Base-by-base conservation (phyloP, 2,888 invertebrate genomes). In the Chloromyia formosa region DNA sequence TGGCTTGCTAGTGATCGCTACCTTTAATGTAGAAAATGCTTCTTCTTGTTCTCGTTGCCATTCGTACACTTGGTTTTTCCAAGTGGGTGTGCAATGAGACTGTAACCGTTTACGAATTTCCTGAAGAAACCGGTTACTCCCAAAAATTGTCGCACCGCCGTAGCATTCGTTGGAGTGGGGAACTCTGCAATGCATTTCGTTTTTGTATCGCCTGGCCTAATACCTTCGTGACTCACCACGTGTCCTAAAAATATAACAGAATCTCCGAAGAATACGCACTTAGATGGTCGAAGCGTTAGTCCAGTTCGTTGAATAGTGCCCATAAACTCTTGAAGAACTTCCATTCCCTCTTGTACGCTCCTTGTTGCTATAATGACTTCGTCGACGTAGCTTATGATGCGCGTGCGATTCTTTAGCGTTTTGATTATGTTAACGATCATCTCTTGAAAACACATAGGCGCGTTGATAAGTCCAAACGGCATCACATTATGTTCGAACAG, bases 381-480 rank as follows among this genome's bases (percentile, higher is more conserved):
- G 18, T 77, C 79, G 75, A 81, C 78, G 68, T 81, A 5, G 80
- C 45, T 0, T 77, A 77, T 56, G 45, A n/a, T 12, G 7, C 40
- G n/a, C 18, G 9, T 40, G n/a, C n/a, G n/a, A n/a, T n/a, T n/a
- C n/a, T n/a, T n/a, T 54, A 42, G 12, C 23, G 78, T 75, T 23
- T 76, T 75, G 10, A 72, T 66, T 1, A 82, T 69, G 1, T 35
- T 35, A 35, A 4, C 27, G 3, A 84, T 82, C 73, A 82, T 78
- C 40, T 81, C 76, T 68, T 84, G 83, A 74, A 83, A 85, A 0
- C 81, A 80, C 0, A 81, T 78, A 3, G 83, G 83, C 0, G 85
- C 82, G 75, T 84, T 84, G 0, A 77, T 77, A 0, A 85, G 78
- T 1, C 83, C 84, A 72, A 85, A 86, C 0, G 83, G 83, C 82